Evolutionary conservation across 2,888 invertebrate species (phyloP).

Genomic region (Leptodirus hochenwartii): DNA sequence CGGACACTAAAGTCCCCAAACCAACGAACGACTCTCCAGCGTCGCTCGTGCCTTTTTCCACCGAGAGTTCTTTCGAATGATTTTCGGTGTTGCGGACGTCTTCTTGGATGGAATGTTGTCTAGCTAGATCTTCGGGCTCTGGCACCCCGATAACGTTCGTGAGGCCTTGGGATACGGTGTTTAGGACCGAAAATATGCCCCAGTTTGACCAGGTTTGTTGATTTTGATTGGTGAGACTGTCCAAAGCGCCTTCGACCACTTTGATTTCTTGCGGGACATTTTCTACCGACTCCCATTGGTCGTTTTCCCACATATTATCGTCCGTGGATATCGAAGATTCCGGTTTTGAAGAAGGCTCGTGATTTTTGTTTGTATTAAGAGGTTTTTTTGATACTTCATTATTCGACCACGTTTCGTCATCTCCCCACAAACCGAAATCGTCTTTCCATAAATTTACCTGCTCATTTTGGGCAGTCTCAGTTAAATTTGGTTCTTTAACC

Average conservation of each 20-base stretch:
- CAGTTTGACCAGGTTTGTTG: constrained; percentile 47
- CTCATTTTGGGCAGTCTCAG: constrained; percentile 4
- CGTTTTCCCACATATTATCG: constrained; percentile 28
- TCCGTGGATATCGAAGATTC: constrained; percentile 6
- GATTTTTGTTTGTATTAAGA: not conserved
- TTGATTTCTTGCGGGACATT: constrained; percentile 9
- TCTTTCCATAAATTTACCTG: constrained; percentile 8
- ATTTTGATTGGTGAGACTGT: constrained; percentile 20
- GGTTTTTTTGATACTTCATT: too few species aligned
- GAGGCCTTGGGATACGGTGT: constrained; percentile 65
- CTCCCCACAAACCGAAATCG: constrained; percentile 6
- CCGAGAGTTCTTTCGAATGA: too few species aligned
- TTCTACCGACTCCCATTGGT: constrained; percentile 27
- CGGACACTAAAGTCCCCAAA: constrained; percentile 39
- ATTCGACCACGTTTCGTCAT: constrained; percentile 5
- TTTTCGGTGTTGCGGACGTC: constrained; percentile 10
- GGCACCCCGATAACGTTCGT: constrained; percentile 67
- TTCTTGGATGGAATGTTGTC: constrained; percentile 23
- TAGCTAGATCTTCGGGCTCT: constrained; percentile 60
- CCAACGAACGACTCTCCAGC: constrained; percentile 36
- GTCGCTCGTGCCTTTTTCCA: too few species aligned
- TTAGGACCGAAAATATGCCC: constrained; percentile 55
- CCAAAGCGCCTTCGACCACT: constrained; percentile 8
- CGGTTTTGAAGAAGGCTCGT: not conserved
- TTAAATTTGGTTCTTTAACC: constrained; percentile 3